Evolutionary conservation across 2,113 vertebrate species (phyloP).

Genomic region (Oryzias melastigma): DNA sequence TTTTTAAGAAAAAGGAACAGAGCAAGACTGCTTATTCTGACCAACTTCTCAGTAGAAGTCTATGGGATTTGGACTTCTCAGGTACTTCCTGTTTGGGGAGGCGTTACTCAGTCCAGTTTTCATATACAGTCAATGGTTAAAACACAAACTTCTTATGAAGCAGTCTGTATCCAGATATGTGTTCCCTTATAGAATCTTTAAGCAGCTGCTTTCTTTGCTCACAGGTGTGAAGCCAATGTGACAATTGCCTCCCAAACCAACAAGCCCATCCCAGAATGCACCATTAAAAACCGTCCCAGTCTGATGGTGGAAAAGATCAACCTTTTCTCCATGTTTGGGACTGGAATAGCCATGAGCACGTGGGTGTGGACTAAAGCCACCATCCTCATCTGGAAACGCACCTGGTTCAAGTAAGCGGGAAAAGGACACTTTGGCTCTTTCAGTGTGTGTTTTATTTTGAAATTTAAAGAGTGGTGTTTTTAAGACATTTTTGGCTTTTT

Average conservation of each 20-base stretch:
- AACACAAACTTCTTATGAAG: slow-evolving; percentile 30
- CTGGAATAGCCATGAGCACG: slow-evolving; percentile 96
- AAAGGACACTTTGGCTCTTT: not conserved
- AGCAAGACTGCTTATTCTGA: no score
- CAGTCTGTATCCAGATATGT: not conserved
- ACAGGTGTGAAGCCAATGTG: slow-evolving; percentile 96
- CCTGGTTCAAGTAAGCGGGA: slow-evolving; percentile 90
- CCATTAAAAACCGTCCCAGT: slow-evolving; percentile 95
- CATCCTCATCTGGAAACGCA: slow-evolving; percentile 95
- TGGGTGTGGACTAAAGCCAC: slow-evolving; percentile 99
- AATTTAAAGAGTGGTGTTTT: no score
- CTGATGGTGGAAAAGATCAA: slow-evolving; percentile 98
- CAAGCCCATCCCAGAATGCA: slow-evolving; percentile 92
- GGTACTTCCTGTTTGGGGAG: no score
- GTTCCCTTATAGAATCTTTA: not conserved
- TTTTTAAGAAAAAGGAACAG: no score
- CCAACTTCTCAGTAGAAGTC: no score
- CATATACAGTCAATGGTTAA: no score
- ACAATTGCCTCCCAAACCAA: slow-evolving; percentile 94
- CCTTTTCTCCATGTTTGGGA: slow-evolving; percentile 98
- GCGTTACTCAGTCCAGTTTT: no score
- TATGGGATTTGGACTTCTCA: no score
- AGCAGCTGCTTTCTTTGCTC: not conserved
- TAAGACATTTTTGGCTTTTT: no score
- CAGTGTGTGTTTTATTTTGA: no score